Evolutionary conservation across 2,113 vertebrate genomes (phyloP).

Genomic region (Sterna hirundo): DNA sequence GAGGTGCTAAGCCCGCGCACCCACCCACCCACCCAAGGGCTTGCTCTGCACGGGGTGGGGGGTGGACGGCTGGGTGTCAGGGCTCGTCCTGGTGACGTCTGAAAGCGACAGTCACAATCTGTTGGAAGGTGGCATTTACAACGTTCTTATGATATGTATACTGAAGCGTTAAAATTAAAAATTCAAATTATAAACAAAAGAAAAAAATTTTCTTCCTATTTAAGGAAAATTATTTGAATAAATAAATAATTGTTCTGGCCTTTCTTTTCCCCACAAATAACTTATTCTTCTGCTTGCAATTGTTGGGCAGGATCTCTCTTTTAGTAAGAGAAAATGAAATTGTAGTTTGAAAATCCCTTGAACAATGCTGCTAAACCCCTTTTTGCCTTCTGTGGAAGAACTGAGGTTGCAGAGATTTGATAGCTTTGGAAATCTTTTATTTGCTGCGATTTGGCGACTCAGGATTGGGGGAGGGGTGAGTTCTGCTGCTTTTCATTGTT

Average conservation of each 20-base stretch:
- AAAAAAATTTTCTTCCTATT: not conserved
- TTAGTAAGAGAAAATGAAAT: not conserved
- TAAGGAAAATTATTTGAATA: not conserved
- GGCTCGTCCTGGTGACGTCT: not conserved
- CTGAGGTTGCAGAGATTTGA: not conserved
- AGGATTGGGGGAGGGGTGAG: not conserved
- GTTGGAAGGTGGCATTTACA: rapidly evolving
- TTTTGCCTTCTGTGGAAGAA: not conserved
- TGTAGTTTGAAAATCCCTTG: not conserved
- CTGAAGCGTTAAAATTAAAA: not conserved
- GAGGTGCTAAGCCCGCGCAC: not conserved
- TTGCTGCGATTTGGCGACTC: not conserved
- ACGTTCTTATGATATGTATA: not conserved
- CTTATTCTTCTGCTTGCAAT: not conserved
- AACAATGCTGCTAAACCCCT: not conserved
- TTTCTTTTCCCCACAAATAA: not conserved
- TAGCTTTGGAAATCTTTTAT: not conserved
- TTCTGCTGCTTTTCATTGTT: not conserved
- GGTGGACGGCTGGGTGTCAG: not conserved
- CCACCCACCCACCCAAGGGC: not conserved
- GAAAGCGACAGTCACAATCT: not conserved
- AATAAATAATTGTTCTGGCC: not conserved
- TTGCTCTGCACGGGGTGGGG: rapidly evolving
- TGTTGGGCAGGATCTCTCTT: not conserved
- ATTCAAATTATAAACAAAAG: not conserved